Base-by-base conservation (phyloP, 2,888 invertebrate genomes). In the Eulithis prunata region DNA sequence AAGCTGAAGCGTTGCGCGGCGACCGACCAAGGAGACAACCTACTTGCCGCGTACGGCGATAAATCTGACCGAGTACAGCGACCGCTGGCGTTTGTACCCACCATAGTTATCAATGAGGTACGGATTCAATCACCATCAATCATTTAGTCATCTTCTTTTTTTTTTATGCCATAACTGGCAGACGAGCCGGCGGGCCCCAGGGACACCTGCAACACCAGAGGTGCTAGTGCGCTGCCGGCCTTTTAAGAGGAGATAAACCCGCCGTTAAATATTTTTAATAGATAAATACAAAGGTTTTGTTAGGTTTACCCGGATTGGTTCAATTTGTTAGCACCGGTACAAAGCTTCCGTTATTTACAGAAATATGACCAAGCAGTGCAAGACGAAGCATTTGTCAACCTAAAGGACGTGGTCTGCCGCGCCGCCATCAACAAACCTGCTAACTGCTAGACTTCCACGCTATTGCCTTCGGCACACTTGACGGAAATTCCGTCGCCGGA, bases 91-190 rank as follows among this genome's bases (percentile, higher is more conserved):
- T 95, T 94, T 69, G 96, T 96, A 21, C 96, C 96, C 8, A 95
- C 95, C 5, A 85, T 96, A 13, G 94, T 95, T 11, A 94, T 96
- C 76, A 95, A 95, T 71, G 93, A 94, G 87, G 95, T 95, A 71
- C 78, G 32, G 0, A 1, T 2, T 32, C 32, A 32, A 32, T 32
- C 32, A 21, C 2, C 21, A 21, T 21, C 21, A 21, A 21, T 21
- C n/a, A n/a, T n/a, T n/a, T n/a, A n/a, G n/a, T n/a, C n/a, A n/a
- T n/a, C n/a, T n/a, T n/a, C n/a, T n/a, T n/a, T n/a, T n/a, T n/a
- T n/a, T n/a, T n/a, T n/a, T n/a, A n/a, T n/a, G n/a, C n/a, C n/a
- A n/a, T n/a, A n/a, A n/a, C n/a, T n/a, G n/a, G n/a, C n/a, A n/a
- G n/a, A n/a, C n/a, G n/a, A n/a, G n/a, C n/a, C n/a, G n/a, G n/a